These are phyloP conservation scores for Macropodus opercularis DNA, from an alignment of 2,797 vertebrate species.

Conservation along the genomic window DNA sequence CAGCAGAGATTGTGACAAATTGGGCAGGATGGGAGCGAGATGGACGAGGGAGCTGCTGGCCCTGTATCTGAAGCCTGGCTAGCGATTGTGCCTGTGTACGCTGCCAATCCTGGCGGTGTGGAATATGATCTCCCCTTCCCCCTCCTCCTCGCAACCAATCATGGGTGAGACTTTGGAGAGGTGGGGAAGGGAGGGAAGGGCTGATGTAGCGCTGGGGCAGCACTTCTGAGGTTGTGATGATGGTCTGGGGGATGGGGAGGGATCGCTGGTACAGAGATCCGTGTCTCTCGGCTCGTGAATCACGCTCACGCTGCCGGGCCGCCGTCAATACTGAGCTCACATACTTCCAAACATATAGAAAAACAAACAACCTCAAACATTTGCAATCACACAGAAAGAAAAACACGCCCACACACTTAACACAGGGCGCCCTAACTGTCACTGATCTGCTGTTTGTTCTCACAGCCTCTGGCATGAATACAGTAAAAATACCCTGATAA, in stretches of 20 bases:
- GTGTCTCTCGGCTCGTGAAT: conserved; percentile 73
- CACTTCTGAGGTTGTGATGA: conserved; percentile 71
- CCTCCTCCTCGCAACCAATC: conserved; percentile 64
- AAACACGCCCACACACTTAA: conserved; percentile 48
- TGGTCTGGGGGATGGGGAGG: conserved; percentile 34
- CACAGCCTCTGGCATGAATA: conserved; percentile 36
- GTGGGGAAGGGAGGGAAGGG: conserved; percentile 43
- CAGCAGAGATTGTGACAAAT: conserved; percentile 21
- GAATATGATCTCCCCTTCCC: conserved; percentile 53
- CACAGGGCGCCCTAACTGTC: conserved; percentile 46
- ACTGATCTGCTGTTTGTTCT: conserved; percentile 42
- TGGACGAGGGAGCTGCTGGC: conserved; percentile 45
- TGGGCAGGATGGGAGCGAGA: conserved; percentile 12
- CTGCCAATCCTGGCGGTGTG: conserved; percentile 65
- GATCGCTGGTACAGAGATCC: conserved; percentile 51
- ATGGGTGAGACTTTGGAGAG: conserved; percentile 61
- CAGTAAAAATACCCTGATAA: conserved; percentile 23
- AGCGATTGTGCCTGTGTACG: conserved; percentile 42
- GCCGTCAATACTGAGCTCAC: conserved; percentile 58
- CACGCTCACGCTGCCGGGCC: conserved; percentile 60
- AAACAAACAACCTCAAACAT: conserved; percentile 7
- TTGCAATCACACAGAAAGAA: conserved; percentile 5
- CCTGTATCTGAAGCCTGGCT: conserved; percentile 56
- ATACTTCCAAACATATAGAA: conserved; percentile 19
- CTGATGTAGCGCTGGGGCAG: conserved; percentile 76